Conservation (phyloP, 2,888 invertebrate species). For the Chloroclystis v-ata region DNA sequence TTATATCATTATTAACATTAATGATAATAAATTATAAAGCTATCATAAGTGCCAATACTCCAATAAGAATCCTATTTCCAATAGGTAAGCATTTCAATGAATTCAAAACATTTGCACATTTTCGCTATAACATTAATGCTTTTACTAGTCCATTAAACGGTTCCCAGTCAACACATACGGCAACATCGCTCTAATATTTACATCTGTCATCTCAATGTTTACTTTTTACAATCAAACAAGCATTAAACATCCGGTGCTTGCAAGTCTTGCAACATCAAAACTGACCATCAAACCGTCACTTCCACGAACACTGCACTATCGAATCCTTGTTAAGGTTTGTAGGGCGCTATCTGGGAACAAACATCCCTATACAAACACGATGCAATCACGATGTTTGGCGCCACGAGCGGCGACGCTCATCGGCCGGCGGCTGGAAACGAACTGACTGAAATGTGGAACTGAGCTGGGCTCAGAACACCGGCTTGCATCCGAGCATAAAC, state of each 20-base stretch:
- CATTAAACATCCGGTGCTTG: slow-evolving; percentile 57
- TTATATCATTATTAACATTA: background rate
- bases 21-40: no score
- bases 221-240: slow-evolving; percentile 66
- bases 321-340: slow-evolving; percentile 57
- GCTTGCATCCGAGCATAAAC: slow-evolving; percentile 74
- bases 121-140: slow-evolving; percentile 52
- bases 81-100: slow-evolving; percentile 33
- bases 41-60: background rate
- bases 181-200: slow-evolving; percentile 53
- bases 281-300: slow-evolving; percentile 59
- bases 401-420: slow-evolving; percentile 51
- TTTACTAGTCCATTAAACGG: slow-evolving; percentile 56
- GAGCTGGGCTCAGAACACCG: slow-evolving; percentile 78
- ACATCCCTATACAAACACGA: slow-evolving; percentile 67
- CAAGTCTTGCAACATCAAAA: slow-evolving; percentile 45
- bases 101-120: slow-evolving; percentile 61
- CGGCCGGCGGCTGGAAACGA: slow-evolving; percentile 62
- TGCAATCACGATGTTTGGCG: slow-evolving; percentile 64
- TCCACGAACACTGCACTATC: slow-evolving; percentile 46
- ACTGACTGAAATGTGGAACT: slow-evolving; percentile 74
- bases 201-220: slow-evolving; percentile 62
- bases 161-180: slow-evolving; percentile 46
- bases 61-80: slow-evolving; percentile 2
- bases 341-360: slow-evolving; percentile 66